These are phyloP conservation scores for Cyclina sinensis DNA, from an alignment of 1,140 invertebrate genomes.

Conservation along the genomic window DNA sequence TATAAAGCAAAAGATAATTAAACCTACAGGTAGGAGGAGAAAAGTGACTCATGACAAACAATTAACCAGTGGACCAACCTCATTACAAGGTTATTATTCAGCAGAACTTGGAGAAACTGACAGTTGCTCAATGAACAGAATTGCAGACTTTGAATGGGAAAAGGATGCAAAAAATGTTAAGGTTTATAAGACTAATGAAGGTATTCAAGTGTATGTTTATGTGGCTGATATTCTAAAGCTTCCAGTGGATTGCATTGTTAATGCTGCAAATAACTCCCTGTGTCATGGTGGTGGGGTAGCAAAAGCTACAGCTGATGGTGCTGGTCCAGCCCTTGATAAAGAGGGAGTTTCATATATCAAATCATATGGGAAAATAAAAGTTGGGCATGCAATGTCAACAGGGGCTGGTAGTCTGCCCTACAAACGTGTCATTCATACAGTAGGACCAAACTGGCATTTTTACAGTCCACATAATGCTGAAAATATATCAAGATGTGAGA, in stretches of 20 bases:
- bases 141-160: not conserved
- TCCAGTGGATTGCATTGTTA: constrained; percentile 95
- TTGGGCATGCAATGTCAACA: constrained; percentile 64
- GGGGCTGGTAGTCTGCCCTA: constrained; percentile 71
- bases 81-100: not conserved
- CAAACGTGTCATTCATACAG: constrained; percentile 73
- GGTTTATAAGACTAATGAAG: constrained; percentile 8
- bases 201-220: constrained; percentile 70
- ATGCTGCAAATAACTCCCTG: constrained; percentile 94
- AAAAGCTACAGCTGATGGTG: constrained; percentile 90
- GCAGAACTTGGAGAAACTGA: not conserved
- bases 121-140: not conserved
- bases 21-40: not conserved
- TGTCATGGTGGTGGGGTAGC: constrained; percentile 94
- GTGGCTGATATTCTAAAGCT: constrained; percentile 94
- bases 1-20: not conserved
- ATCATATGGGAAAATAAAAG: constrained; percentile 58
- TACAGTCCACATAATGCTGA: constrained; percentile 46
- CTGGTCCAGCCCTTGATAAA: constrained; percentile 55
- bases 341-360: constrained; percentile 69
- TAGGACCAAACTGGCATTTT: constrained; percentile 73
- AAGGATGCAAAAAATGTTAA: not conserved
- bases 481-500: constrained; percentile 50
- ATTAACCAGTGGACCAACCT: not conserved
- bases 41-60: not conserved